Base-by-base conservation (phyloP, 2,888 invertebrate genomes). In the Lochmaea capreae region DNA sequence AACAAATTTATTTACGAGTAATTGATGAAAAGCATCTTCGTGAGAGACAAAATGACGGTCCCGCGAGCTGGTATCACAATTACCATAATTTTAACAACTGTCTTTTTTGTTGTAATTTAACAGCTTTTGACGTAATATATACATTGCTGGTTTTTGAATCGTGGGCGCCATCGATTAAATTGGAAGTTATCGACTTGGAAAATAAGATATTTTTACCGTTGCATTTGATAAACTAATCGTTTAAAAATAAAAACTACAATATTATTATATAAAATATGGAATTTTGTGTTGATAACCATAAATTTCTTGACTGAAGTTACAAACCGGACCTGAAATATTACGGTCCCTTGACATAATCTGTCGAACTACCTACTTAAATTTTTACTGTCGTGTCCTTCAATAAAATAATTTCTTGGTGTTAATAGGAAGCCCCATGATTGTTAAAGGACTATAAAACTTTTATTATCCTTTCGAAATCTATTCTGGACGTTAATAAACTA, bases 1-100 rank as follows among this genome's bases (percentile, higher is more conserved):
- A 77, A 79, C 76, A 65, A 68, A 65, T 74, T 72, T 68, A 71
- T 72, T 71, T 58, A 71, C 65, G 6, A 71, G 71, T 52, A 71
- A 71, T 71, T 71, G 71, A 71, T 71, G 65, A 65, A 62, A 71
- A 71, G 71, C 61, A 68, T 68, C 61, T 68, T 68, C 61, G 49
- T 62, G 62, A 59, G 46, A 62, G 61, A 68, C 52, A 26, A 68
- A 68, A 67, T 46, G 33, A 54, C 42, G 18, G 33, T n/a, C 11
- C n/a, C 12, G 14, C 16, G 11, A 26, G 16, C 43, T 9, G 3
- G 12, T 67, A 33, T 58, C 18, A 16, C 16, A 12, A 59, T 67
- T 67, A 59, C 59, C 67, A 59, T 67, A 67, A 67, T 67, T 67
- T 67, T 67, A 33, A 59, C 26, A 42, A n/a, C 42, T 58, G 9